These are phyloP conservation scores for Pherbina coryleti DNA, from an alignment of 2,888 invertebrate species.

Conservation along the genomic window DNA sequence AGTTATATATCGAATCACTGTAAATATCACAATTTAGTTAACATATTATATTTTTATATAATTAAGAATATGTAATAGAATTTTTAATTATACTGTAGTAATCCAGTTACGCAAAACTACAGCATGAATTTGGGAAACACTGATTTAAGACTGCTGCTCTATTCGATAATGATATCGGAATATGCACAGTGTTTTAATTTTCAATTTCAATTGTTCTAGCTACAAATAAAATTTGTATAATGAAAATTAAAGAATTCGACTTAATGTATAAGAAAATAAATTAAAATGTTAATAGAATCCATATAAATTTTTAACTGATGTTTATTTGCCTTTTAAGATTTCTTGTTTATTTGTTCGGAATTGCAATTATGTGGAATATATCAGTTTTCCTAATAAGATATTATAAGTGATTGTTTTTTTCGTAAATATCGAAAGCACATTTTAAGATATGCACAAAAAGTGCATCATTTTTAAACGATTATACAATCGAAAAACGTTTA, in stretches of 20 bases:
- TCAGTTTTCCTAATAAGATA: not conserved
- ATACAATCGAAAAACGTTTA: not conserved
- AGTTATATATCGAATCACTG: conserved; percentile 69
- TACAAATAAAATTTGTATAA: not conserved
- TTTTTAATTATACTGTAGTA: conserved; percentile 22
- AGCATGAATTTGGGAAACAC: not conserved
- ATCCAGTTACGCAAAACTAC: conserved; percentile 4
- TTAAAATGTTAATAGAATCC: not conserved
- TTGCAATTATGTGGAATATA: conserved; percentile 4
- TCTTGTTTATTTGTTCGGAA: conserved; percentile 6
- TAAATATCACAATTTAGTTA: conserved; percentile 71
- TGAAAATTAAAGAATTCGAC: not conserved
- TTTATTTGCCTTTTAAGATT: not conserved
- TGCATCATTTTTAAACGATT: too few relatives aligned
- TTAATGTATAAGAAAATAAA: not conserved
- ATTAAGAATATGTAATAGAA: conserved; percentile 29
- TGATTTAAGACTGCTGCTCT: not conserved
- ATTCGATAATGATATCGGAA: not conserved
- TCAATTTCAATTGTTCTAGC: not conserved
- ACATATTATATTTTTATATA: conserved; percentile 47
- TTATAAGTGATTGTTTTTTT: not conserved
- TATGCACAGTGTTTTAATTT: not conserved
- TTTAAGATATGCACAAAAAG: not conserved
- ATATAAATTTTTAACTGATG: not conserved
- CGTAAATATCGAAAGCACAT: not conserved